Evolutionary conservation across 2,797 vertebrate species (phyloP).

Genomic region (Chanos chanos): DNA sequence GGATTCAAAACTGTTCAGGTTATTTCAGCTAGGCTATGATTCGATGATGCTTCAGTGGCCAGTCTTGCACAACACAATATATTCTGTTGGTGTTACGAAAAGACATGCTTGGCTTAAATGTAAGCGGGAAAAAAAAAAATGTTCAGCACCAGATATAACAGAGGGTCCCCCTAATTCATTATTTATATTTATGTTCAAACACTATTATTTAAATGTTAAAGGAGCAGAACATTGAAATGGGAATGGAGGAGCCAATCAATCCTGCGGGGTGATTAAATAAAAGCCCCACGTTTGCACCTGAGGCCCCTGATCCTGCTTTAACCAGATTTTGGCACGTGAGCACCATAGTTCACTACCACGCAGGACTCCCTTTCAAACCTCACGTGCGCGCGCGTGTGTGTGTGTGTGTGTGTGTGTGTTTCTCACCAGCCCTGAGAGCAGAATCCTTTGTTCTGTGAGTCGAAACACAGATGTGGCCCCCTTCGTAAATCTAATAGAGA

Average conservation of each 20-base stretch:
- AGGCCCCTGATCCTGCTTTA: conserved; percentile 71
- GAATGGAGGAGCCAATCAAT: conserved; percentile 64
- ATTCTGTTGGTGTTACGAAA: too few relatives aligned
- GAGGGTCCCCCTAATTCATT: too few relatives aligned
- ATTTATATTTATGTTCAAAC: not conserved
- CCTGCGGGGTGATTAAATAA: conserved; percentile 68
- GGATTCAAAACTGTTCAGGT: too few relatives aligned
- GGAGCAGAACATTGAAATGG: conserved; percentile 56
- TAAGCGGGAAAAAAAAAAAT: not conserved
- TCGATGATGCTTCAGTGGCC: too few relatives aligned
- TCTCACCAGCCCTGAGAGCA: conserved; percentile 10
- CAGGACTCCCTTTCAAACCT: conserved; percentile 32
- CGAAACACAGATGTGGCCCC: conserved; percentile 73
- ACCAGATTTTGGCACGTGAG: conserved; percentile 68
- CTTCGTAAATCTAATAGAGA: conserved; percentile 76
- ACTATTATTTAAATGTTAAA: conserved; percentile 22
- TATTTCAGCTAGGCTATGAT: too few relatives aligned
- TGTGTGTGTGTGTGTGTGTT: too few relatives aligned
- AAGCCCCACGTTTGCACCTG: conserved; percentile 68
- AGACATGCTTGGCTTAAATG: too few relatives aligned
- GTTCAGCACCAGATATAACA: not conserved
- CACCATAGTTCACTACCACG: conserved; percentile 61
- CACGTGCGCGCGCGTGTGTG: too few relatives aligned
- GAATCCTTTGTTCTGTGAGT: conserved; percentile 64
- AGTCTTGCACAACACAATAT: too few relatives aligned